These are phyloP conservation scores for Ctenicera cuprea DNA, from an alignment of 2,888 invertebrate genomes.

Conservation along the genomic window DNA sequence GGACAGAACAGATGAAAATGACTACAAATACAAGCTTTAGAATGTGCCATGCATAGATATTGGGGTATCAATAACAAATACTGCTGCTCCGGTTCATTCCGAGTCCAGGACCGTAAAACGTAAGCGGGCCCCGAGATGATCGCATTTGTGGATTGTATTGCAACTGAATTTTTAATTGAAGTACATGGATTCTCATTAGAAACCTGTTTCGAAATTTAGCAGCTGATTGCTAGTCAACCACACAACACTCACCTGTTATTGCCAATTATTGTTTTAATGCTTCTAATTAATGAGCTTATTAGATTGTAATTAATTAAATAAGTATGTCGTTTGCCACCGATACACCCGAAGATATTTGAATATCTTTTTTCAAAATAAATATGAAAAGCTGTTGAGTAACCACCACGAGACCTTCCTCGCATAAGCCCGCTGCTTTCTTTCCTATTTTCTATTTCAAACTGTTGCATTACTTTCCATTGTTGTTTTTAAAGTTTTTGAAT, in stretches of 20 bases:
- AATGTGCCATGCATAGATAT: slow-evolving; percentile 63
- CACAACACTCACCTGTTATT: slow-evolving; percentile 21
- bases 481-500: too few species aligned
- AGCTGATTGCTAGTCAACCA: slow-evolving; percentile 46
- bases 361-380: too few species aligned
- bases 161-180: slow-evolving; percentile 55
- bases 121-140: slow-evolving; percentile 54
- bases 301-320: too few species aligned
- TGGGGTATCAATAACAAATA: slow-evolving; percentile 64
- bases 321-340: too few species aligned
- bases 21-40: slow-evolving; percentile 54
- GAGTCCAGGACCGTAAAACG: slow-evolving; percentile 50
- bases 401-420: too few species aligned
- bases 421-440: too few species aligned
- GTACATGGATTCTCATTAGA: slow-evolving; percentile 49
- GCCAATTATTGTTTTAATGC: slow-evolving; percentile 33
- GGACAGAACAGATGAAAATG: slow-evolving; percentile 56
- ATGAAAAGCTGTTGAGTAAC: too few species aligned
- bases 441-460: too few species aligned
- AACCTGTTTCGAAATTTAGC: slow-evolving; percentile 47
- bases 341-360: too few species aligned
- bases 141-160: slow-evolving; percentile 53
- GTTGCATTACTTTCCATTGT: too few species aligned
- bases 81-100: slow-evolving; percentile 53
- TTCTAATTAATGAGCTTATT: too few species aligned